A percentile compares a stretch with the other conserved stretches of the same genome.
Conservation (phyloP, 1,140 invertebrate species). For the Bombus haemorrhoidalis region DNA sequence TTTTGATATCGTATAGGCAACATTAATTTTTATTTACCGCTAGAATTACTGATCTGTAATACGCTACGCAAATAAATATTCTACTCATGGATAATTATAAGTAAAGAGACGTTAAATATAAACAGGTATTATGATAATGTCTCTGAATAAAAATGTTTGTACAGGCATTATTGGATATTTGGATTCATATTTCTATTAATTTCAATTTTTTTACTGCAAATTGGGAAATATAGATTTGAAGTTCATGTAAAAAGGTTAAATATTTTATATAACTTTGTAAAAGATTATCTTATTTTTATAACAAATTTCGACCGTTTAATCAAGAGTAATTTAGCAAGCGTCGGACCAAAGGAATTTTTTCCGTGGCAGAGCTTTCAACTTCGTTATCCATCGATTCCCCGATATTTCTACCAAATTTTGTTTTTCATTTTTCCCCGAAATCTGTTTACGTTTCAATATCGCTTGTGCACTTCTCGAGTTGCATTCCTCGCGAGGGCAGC, state of each 20-base stretch:
- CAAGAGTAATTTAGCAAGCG: too few relatives aligned
- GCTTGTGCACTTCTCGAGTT: not conserved
- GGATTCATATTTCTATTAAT: not conserved
- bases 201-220: not conserved
- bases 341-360: too few relatives aligned
- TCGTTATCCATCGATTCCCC: not conserved
- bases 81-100: too few relatives aligned
- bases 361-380: too few relatives aligned
- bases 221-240: not conserved
- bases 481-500: constrained; percentile 17
- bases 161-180: not conserved
- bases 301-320: too few relatives aligned
- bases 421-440: not conserved
- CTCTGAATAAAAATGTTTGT: not conserved
- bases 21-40: too few relatives aligned
- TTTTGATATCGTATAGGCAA: not conserved
- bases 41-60: too few relatives aligned
- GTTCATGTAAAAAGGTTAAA: not conserved
- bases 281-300: too few relatives aligned
- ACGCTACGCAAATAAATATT: too few relatives aligned
- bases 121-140: not conserved
- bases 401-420: not conserved
- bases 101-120: too few relatives aligned
- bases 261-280: too few relatives aligned
- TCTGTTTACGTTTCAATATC: constrained; percentile 24